Evolutionary conservation across 2,797 vertebrate species (phyloP), one percentile per base, ranked within the genome.

Genomic region (Simalia tracyae): DNA sequence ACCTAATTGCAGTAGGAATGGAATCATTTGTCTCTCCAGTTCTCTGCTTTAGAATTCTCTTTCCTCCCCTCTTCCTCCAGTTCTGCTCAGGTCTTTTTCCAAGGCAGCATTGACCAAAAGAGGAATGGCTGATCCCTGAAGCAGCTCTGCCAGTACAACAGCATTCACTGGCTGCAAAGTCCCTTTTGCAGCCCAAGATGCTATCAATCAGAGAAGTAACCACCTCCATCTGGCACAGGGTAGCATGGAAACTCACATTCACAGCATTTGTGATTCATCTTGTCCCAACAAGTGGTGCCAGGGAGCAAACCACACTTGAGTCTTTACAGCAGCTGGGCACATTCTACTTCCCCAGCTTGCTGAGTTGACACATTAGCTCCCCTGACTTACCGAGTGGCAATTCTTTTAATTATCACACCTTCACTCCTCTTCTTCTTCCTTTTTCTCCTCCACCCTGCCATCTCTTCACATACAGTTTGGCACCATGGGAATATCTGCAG

Each of bases 391-490:
- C 95, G 96, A 97, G 95, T 95, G 96, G 96, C 96, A 97, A 96
- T 97, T 97, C 97, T 97, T 97, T 97, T 97, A 97, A 94, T 98
- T 97, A 97, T 97, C 97, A 95, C 96, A 97, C 96, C 96, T 97
- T 97, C 97, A 93, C 89, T 95, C 93, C 96, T 95, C 95, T 94
- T 96, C 93, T 95, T 96, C 95, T 94, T 92, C 68, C 68, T 42
- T 76, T 76, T 31, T 26, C 59, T 90, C 93, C 96, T 96, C 95
- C 93, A 92, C 94, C 94, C 96, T 66, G 22, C 96, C 97, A 94
- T 89, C 90, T 96, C 94, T 92, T 92, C 94, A 95, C 96, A 95
- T 94, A 96, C 94, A 94, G 94, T 96, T 96, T 97, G 97, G 96
- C 96, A 96, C 90, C 93, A 87, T 88, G 95, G 94, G 95, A 96